Conservation (phyloP, 2,888 invertebrate species). For the Nysson spinosus region DNA sequence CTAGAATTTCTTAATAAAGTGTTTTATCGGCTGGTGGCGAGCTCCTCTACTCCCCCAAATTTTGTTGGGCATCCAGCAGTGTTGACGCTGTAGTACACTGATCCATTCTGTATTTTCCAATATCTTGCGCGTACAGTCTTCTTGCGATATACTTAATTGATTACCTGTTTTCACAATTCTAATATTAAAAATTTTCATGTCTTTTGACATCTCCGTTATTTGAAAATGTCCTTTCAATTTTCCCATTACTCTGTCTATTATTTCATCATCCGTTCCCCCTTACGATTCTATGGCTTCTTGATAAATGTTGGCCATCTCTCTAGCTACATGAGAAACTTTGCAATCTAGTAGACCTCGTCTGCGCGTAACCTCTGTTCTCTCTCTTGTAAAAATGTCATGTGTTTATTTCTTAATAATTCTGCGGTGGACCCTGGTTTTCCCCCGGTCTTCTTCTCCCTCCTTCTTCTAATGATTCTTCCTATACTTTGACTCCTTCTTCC, state of each 20-base stretch:
- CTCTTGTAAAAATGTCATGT: neutral
- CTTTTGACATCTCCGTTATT: neutral
- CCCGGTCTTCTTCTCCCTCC: neutral
- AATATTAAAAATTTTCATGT: slow-evolving; percentile 1
- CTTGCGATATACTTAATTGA: neutral
- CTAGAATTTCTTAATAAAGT: slow-evolving; percentile 9
- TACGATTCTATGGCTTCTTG: slow-evolving; percentile 1
- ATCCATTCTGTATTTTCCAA: neutral
- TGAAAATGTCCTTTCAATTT: neutral
- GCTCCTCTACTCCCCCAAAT: neutral
- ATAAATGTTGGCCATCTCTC: neutral
- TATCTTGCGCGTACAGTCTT: neutral
- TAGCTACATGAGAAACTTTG: neutral
- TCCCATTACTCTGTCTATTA: neutral
- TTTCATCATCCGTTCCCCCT: neutral
- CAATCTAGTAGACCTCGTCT: neutral
- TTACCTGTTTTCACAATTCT: neutral
- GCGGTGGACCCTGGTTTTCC: too few species aligned
- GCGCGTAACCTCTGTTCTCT: slow-evolving; percentile 5
- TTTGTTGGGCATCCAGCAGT: slow-evolving; percentile 1
- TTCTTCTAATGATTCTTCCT: neutral
- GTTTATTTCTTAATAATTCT: neutral
- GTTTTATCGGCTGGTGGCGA: neutral
- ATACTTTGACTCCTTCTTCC: too few species aligned
- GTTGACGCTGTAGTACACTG: neutral